Conservation (phyloP, 2,797 vertebrate genomes). For the Gorsachius magnificus region DNA sequence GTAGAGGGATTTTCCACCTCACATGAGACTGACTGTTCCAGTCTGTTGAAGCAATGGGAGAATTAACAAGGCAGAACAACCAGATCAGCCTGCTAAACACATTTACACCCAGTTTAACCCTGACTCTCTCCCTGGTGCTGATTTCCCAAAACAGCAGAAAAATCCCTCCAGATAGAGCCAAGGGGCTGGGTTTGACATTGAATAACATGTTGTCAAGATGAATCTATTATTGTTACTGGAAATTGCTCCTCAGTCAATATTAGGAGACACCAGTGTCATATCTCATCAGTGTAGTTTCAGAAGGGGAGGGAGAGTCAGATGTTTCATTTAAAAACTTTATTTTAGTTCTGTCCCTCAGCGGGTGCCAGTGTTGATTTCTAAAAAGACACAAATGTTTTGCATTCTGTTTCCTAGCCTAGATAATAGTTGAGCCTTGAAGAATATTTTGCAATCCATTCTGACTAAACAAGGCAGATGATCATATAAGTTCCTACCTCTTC, state of each 20-base stretch:
- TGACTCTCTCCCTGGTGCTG: neutral
- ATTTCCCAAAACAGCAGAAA: neutral
- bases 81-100: neutral
- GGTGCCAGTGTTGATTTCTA: neutral
- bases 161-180: neutral
- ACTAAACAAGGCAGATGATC: neutral
- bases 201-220: constrained; percentile 20
- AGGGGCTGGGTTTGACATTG: neutral
- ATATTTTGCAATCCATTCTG: neutral
- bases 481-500: neutral
- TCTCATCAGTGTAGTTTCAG: neutral
- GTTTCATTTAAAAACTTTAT: neutral
- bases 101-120: neutral
- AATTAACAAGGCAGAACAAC: neutral
- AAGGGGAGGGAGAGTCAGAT: neutral
- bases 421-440: neutral
- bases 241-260: constrained; percentile 7
- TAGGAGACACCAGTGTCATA: neutral
- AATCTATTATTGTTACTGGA: neutral
- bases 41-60: neutral
- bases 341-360: neutral
- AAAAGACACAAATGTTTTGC: neutral
- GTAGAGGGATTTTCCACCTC: neutral
- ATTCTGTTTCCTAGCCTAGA: neutral
- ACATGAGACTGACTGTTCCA: neutral